These are phyloP conservation scores for Sinosuthora webbiana DNA, from an alignment of 2,113 vertebrate genomes.

Conservation along the genomic window DNA sequence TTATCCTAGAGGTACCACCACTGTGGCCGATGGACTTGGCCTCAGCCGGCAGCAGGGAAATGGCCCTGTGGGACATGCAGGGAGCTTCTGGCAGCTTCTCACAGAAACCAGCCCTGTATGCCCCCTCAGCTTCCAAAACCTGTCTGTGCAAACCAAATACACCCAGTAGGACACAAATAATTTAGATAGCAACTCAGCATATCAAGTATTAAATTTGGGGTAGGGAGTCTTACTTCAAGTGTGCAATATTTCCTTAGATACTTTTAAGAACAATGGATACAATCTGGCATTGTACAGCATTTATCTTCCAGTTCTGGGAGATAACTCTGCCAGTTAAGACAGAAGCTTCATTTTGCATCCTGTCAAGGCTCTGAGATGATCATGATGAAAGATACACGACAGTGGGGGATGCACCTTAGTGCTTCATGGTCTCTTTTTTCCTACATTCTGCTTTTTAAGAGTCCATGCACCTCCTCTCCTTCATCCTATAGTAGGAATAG, in stretches of 20 bases:
- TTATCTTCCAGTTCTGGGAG: neutral
- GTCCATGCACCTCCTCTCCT: neutral
- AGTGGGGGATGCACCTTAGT: neutral
- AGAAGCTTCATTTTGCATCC: neutral
- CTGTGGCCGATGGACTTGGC: neutral
- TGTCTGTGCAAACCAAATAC: neutral
- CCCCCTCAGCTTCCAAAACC: fast-evolving
- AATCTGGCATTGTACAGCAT: neutral
- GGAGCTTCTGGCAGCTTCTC: neutral
- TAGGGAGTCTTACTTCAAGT: neutral
- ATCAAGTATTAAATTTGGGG: neutral
- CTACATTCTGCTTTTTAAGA: neutral
- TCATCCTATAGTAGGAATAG: neutral
- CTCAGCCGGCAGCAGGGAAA: neutral
- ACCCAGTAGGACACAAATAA: neutral
- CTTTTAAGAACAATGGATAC: neutral
- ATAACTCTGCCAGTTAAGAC: neutral
- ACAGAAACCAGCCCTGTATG: neutral
- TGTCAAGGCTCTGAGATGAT: neutral
- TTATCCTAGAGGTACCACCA: neutral
- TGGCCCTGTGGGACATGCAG: neutral
- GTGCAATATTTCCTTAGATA: neutral
- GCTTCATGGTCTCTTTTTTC: neutral
- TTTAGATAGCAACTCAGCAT: neutral
- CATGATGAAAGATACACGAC: neutral